These are phyloP conservation scores for Tragulus kanchil DNA, from an alignment of 2,113 vertebrate genomes.

Conservation along the genomic window DNA sequence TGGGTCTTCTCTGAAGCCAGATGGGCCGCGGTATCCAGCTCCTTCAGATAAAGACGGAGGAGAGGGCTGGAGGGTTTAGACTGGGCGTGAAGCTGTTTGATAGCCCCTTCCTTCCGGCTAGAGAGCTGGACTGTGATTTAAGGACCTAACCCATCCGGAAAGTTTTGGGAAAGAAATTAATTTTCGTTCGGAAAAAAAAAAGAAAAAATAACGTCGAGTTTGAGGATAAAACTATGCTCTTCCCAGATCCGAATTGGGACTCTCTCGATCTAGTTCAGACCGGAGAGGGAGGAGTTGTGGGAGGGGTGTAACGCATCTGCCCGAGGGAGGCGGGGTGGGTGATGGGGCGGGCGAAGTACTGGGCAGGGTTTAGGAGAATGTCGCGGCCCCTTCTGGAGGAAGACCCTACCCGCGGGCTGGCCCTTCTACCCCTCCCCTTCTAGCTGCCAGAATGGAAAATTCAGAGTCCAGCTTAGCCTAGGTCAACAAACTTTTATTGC, in stretches of 20 bases:
- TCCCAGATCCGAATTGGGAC: neutral
- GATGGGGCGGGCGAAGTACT: neutral
- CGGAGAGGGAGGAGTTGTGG: neutral
- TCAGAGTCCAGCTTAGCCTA: slow-evolving; percentile 63
- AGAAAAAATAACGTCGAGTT: slow-evolving; percentile 20
- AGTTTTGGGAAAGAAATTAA: slow-evolving; percentile 8
- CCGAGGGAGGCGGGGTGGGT: neutral
- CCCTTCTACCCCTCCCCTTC: neutral
- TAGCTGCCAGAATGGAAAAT: slow-evolving; percentile 76
- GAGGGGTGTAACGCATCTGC: neutral
- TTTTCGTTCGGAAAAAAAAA: slow-evolving; percentile 9
- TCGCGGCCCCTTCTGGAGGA: neutral
- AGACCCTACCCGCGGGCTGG: neutral
- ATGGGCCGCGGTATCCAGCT: neutral
- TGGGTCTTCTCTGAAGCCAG: neutral
- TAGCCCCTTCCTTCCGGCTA: neutral
- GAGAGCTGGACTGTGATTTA: neutral
- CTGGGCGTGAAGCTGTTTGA: neutral
- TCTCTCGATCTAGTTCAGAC: neutral
- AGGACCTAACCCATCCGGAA: neutral
- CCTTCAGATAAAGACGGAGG: neutral
- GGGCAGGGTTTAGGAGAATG: neutral
- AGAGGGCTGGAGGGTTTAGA: too few species aligned
- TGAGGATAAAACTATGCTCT: neutral
- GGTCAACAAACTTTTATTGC: slow-evolving; percentile 82